phyloP scores from a whole-genome alignment of 2,888 invertebrate genomes.

The Formica aserva region DNA sequence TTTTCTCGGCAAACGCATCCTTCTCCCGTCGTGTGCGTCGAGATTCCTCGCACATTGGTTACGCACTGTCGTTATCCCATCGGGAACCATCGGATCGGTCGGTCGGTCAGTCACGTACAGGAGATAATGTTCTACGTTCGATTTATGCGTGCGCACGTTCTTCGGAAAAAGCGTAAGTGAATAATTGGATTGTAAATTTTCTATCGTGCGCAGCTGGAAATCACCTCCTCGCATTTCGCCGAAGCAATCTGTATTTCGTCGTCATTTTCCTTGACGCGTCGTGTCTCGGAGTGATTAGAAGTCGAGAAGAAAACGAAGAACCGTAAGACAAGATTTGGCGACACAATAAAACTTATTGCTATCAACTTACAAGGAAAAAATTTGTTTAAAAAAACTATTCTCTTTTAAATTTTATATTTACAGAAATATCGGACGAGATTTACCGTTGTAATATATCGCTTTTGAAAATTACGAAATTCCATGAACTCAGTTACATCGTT shows the following conservation, averaged over 20 bases:
- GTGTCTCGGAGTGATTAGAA: not conserved
- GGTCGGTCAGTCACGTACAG: slow-evolving; percentile 11
- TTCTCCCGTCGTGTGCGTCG: slow-evolving; percentile 6
- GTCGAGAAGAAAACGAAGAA: not conserved
- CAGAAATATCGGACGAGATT: not conserved
- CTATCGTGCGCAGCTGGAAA: not conserved
- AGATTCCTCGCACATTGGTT: slow-evolving; percentile 31
- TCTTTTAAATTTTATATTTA: not conserved
- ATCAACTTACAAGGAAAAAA: not conserved
- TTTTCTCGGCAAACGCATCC: slow-evolving; percentile 56
- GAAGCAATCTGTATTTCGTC: slow-evolving; percentile 11
- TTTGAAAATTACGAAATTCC: not conserved
- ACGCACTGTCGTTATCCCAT: slow-evolving; percentile 32
- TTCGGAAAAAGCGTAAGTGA: slow-evolving; percentile 2
- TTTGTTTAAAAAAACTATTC: not conserved
- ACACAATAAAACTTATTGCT: not conserved
- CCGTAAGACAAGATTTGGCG: not conserved
- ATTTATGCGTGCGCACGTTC: slow-evolving; percentile 4
- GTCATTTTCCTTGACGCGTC: not conserved
- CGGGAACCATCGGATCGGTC: slow-evolving; percentile 2
- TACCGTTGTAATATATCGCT: not conserved
- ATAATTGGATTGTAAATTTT: slow-evolving; percentile 32
- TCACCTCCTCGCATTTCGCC: not conserved
- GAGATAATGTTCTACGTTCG: slow-evolving; percentile 15
- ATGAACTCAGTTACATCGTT: not conserved